phyloP scores from a whole-genome alignment of 2,797 vertebrate species.

The Varecia variegata region DNA sequence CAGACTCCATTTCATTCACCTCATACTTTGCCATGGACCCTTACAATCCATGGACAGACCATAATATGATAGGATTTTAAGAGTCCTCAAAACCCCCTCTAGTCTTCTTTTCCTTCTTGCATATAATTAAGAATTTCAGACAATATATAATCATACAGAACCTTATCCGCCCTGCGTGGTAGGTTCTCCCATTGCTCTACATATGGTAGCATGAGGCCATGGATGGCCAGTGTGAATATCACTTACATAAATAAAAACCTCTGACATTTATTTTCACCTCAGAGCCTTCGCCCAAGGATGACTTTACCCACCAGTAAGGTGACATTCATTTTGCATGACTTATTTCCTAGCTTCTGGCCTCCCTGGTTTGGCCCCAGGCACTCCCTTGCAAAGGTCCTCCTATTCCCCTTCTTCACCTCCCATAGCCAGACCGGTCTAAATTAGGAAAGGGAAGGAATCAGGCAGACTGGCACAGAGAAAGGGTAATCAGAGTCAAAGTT shows the following conservation, averaged over 20 bases:
- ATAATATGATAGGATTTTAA: neutral
- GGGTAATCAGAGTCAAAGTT: neutral
- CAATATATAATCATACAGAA: neutral
- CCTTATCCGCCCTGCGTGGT: neutral
- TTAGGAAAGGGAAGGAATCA: neutral
- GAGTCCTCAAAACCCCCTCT: neutral
- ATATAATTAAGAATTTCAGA: constrained; percentile 23
- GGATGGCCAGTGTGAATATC: neutral
- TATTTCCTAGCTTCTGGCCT: neutral
- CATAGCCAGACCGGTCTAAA: neutral
- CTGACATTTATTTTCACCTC: constrained; percentile 1
- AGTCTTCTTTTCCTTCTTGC: neutral
- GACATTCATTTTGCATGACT: neutral
- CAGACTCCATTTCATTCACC: neutral
- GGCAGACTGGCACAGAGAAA: neutral
- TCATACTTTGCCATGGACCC: neutral
- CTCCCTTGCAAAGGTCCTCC: neutral
- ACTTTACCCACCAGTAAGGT: neutral
- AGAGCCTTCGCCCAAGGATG: neutral
- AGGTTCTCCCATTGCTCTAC: neutral
- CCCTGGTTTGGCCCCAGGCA: neutral
- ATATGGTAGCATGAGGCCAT: neutral
- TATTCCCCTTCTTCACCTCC: neutral
- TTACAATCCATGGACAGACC: neutral
- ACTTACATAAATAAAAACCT: constrained; percentile 17